Evolutionary conservation across 2,113 vertebrate species (phyloP).

Genomic region (Carassius auratus): DNA sequence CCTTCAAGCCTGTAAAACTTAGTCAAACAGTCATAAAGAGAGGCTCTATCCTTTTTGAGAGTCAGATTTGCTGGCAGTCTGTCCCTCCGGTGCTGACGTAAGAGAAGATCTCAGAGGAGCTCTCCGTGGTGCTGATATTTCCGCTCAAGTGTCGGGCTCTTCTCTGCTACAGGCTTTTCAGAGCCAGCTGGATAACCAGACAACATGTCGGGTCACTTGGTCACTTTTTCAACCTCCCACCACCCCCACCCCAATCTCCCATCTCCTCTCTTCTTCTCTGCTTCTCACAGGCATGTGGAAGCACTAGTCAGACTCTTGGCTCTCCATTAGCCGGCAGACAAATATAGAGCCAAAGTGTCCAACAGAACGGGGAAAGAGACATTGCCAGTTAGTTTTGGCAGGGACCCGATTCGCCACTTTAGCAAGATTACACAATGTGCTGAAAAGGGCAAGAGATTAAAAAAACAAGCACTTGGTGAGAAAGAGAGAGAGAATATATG

Average conservation of each 20-base stretch:
- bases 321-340: conserved; percentile 25
- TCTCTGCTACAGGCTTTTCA: background rate
- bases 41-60: background rate
- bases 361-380: conserved; percentile 1
- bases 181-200: conserved; percentile 32
- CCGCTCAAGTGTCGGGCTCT: conserved; percentile 2
- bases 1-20: background rate
- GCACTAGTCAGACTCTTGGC: conserved; percentile 13
- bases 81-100: conserved; percentile 15
- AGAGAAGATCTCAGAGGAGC: conserved; percentile 21
- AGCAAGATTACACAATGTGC: conserved; percentile 40
- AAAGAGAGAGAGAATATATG: background rate
- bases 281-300: conserved; percentile 29
- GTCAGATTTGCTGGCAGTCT: conserved; percentile 4
- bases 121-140: conserved; percentile 44
- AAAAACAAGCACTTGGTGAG: conserved; percentile 28
- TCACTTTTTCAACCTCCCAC: background rate
- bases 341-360: conserved; percentile 18
- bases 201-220: background rate
- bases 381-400: conserved; percentile 37
- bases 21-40: conserved; percentile 2
- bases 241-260: background rate
- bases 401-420: conserved; percentile 42
- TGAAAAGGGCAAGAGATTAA: conserved; percentile 51
- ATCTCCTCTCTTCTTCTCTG: background rate